A percentile compares a stretch with the other conserved stretches of the same genome.
Conservation (phyloP, 2,113 vertebrate species). For the Hemibagrus wyckioides region DNA sequence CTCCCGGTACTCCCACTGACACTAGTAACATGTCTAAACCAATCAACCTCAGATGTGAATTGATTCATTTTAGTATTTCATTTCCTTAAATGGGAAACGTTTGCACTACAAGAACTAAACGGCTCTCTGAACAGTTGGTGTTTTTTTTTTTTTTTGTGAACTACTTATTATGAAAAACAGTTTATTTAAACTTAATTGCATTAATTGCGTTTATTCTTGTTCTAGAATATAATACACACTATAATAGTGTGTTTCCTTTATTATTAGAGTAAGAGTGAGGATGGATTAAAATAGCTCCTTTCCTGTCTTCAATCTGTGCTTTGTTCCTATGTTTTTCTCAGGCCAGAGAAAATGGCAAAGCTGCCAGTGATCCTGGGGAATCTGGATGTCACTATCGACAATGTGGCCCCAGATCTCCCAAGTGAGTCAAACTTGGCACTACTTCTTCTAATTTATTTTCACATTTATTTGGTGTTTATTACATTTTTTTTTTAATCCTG, state of each 20-base stretch:
- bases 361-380: constrained; percentile 97
- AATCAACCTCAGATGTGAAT: not conserved
- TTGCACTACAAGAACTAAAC: not conserved
- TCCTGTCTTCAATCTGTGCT: constrained; percentile 21
- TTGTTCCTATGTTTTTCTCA: constrained; percentile 64
- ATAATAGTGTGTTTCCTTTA: constrained; percentile 22
- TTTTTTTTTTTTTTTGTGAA: not conserved
- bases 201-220: not conserved
- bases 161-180: not conserved
- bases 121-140: not conserved
- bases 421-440: constrained; percentile 78
- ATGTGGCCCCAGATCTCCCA: constrained; percentile 87
- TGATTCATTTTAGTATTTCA: not conserved
- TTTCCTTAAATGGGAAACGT: not conserved
- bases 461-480: not conserved
- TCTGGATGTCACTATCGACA: constrained; percentile 94
- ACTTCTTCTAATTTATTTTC: constrained; percentile 12
- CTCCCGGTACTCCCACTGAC: not conserved
- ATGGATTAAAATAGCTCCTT: constrained; percentile 7
- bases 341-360: constrained; percentile 98
- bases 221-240: too few relatives aligned
- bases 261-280: not conserved
- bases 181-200: not conserved
- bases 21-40: not conserved
- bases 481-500: not conserved